Base-by-base conservation (phyloP, 2,797 vertebrate genomes). In the Antrozous pallidus region DNA sequence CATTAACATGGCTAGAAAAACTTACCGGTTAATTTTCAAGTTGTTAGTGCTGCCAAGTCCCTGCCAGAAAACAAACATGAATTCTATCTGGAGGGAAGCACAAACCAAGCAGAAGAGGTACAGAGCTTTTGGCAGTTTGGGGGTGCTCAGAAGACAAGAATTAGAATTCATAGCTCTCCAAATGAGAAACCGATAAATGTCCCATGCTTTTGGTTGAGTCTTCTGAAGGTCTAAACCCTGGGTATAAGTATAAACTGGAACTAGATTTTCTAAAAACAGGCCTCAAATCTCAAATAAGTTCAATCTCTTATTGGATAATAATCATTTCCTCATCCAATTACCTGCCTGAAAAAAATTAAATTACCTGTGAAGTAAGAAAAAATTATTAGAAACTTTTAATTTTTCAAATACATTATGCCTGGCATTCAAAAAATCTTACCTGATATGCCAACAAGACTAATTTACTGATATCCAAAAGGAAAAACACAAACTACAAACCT, bases 221-320 rank as follows among this genome's bases (percentile, higher is more conserved):
- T 83, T 20, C 42, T n/a, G 24, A 73, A 56, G 42, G 13, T n/a
- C 14, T 70, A 71, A 77, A 18, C 2, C 1, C 18, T 54, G 5
- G 13, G 54, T 82, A 61, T 82, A 83, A 83, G n/a, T 11, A 77
- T 75, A 87, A 24, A 92, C 36, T 92, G 42, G 77, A 94, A 88
- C 82, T 38, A 78, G 42, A 49, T 40, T 12, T 82, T 82, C 42
- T n/a, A 40, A 54, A 88, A 84, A 47, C 16, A 71, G 61, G 31
- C 36, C 51, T 26, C 20, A 85, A 85, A 67, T 33, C 2, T 40
- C n/a, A 73, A 79, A 31, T 79, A 54, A 89, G 24, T 14, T 84
- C 38, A 65, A 56, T 22, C 11, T 14, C 12, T 79, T 42, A 77
- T 26, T 73, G 47, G 3, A 31, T 67, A 67, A 85, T 73, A 31